Evolutionary conservation across 1,140 invertebrate genomes (phyloP).

Genomic region (Samia ricini): DNA sequence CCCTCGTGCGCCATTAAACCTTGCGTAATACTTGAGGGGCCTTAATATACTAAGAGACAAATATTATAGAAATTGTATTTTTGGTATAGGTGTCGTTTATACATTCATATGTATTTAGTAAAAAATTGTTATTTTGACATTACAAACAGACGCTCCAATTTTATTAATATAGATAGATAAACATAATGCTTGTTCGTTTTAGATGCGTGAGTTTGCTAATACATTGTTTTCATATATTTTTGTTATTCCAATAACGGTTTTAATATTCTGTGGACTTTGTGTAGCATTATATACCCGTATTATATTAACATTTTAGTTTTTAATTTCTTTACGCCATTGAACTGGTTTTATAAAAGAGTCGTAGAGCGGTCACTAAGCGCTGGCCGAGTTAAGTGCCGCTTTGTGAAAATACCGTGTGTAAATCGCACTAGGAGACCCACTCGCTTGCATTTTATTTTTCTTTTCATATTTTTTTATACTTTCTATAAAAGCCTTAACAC

Average conservation of each 20-base stretch:
- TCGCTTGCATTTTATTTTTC: slow-evolving; percentile 29
- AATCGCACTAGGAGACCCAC: slow-evolving; percentile 32
- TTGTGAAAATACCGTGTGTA: slow-evolving; percentile 30
- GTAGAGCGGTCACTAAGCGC: slow-evolving; percentile 24
- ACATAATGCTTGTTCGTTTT: no score
- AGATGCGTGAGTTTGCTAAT: no score
- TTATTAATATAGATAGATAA: no score
- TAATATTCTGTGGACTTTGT: background rate
- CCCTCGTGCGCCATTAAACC: no score
- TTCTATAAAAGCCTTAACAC: slow-evolving; percentile 47
- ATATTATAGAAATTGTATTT: no score
- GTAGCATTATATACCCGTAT: background rate
- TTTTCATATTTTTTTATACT: slow-evolving; percentile 39
- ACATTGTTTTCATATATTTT: background rate
- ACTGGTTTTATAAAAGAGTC: slow-evolving; percentile 20
- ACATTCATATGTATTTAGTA: no score
- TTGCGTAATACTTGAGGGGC: no score
- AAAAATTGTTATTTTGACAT: no score
- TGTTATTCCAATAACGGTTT: no score
- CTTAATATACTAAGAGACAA: no score
- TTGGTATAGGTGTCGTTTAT: no score
- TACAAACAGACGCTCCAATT: no score
- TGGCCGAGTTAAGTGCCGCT: slow-evolving; percentile 23
- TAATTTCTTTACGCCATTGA: slow-evolving; percentile 23
- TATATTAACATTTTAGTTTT: slow-evolving; percentile 6